phyloP scores from a whole-genome alignment of 1,140 invertebrate species.

The Diabrotica virgifera region DNA sequence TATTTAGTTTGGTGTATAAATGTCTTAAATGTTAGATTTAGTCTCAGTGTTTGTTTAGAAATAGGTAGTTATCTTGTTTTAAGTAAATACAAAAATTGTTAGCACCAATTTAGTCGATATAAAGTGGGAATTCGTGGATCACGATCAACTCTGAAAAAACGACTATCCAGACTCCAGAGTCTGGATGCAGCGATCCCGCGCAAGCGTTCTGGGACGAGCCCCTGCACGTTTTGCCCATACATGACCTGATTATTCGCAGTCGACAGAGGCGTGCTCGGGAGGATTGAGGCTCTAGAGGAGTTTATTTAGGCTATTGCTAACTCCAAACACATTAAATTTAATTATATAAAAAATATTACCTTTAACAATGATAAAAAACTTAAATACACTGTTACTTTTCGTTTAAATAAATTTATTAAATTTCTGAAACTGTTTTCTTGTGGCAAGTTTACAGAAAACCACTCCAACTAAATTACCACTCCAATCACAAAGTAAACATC shows the following conservation, averaged over 20 bases:
- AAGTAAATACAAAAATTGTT: slow-evolving; percentile 6
- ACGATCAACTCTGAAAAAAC: slow-evolving; percentile 8
- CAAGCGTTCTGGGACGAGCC: not conserved
- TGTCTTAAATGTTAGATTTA: not conserved
- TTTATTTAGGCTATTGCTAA: no score
- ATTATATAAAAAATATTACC: no score
- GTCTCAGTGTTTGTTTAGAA: not conserved
- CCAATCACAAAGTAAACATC: no score
- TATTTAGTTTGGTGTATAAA: not conserved
- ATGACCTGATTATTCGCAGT: not conserved
- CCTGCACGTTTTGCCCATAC: not conserved
- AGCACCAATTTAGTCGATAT: slow-evolving; percentile 15
- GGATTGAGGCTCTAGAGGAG: no score
- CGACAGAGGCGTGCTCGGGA: not conserved
- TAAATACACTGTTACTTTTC: no score
- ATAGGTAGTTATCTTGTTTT: not conserved
- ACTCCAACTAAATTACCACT: no score
- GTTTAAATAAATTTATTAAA: no score
- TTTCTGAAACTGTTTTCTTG: no score
- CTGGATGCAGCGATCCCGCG: slow-evolving; percentile 12
- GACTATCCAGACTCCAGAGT: slow-evolving; percentile 9
- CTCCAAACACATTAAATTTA: no score
- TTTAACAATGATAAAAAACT: no score
- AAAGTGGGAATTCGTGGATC: not conserved
- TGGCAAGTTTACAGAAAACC: no score